Percentiles rank a stretch among this genome's conserved stretches.
Evolutionary conservation across 1,140 invertebrate species (phyloP).

Genomic region (Cotesia vestalis): DNA sequence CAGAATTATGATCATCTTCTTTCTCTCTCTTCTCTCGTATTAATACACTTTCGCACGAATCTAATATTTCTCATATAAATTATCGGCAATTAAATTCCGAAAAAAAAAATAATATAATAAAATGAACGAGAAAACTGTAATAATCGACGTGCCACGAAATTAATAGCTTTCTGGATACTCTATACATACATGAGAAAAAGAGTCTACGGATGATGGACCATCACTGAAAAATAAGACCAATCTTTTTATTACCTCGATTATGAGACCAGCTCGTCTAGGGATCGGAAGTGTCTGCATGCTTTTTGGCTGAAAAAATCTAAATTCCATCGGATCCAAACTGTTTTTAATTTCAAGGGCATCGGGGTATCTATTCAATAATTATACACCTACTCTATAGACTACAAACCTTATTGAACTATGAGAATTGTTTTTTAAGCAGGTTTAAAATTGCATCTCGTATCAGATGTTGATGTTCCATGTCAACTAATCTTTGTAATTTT

Average conservation of each 20-base stretch:
- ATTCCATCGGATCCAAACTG: too few species aligned
- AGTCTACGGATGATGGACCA: slow-evolving; percentile 8
- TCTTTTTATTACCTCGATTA: background rate
- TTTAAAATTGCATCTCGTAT: too few species aligned
- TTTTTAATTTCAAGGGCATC: too few species aligned
- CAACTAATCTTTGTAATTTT: too few species aligned
- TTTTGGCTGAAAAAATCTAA: slow-evolving; percentile 8
- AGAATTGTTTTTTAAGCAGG: too few species aligned
- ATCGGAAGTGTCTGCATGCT: slow-evolving; percentile 20
- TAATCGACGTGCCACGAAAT: slow-evolving; percentile 34
- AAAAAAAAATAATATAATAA: slow-evolving; percentile 50
- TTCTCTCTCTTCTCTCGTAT: slow-evolving; percentile 38
- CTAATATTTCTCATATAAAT: slow-evolving; percentile 66
- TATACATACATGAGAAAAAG: slow-evolving; percentile 20
- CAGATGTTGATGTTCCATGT: too few species aligned
- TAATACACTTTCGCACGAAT: slow-evolving; percentile 67
- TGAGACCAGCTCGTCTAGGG: too few species aligned
- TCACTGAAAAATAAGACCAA: background rate
- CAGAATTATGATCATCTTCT: background rate
- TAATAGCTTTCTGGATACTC: slow-evolving; percentile 7
- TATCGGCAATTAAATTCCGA: slow-evolving; percentile 62
- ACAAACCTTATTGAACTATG: too few species aligned
- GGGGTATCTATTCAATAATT: background rate
- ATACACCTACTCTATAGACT: background rate
- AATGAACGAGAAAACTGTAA: slow-evolving; percentile 41